Conservation (phyloP, 2,113 vertebrate species). For the Varanus komodoensis region DNA sequence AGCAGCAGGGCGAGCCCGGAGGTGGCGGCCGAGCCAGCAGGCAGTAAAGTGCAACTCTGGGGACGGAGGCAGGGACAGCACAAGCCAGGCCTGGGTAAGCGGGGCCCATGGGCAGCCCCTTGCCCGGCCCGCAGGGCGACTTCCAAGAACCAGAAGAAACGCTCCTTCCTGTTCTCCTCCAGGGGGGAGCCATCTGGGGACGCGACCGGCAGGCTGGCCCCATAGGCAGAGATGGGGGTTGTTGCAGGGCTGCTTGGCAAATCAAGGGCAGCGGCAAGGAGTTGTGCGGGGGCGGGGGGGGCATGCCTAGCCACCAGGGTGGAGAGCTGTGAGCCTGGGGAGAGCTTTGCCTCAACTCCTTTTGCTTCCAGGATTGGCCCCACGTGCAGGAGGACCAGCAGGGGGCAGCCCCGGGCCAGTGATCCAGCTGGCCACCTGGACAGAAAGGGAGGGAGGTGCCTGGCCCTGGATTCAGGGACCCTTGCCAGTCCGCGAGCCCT, state of each 20-base stretch:
- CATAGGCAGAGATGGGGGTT: not conserved
- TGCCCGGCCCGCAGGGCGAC: accelerated
- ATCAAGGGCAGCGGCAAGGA: too few species aligned
- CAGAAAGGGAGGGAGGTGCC: too few species aligned
- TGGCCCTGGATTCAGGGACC: too few species aligned
- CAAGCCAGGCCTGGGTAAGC: not conserved
- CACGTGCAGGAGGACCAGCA: not conserved
- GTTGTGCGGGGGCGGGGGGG: not conserved
- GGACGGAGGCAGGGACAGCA: not conserved
- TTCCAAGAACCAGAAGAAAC: not conserved
- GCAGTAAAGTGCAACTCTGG: not conserved
- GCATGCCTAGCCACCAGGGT: too few species aligned
- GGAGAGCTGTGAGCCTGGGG: not conserved
- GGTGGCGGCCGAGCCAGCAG: accelerated
- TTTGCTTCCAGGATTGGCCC: not conserved
- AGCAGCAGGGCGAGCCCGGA: accelerated
- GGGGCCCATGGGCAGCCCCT: not conserved
- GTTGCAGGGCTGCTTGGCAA: too few species aligned
- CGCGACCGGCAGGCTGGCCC: too few species aligned
- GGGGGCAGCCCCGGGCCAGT: not conserved
- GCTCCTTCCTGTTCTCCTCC: too few species aligned
- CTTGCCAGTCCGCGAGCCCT: not conserved
- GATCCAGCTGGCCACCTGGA: not conserved
- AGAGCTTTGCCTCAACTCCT: not conserved
- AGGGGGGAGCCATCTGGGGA: too few species aligned